These are phyloP conservation scores for Nycteola revayana DNA, from an alignment of 2,888 invertebrate species.

Conservation along the genomic window DNA sequence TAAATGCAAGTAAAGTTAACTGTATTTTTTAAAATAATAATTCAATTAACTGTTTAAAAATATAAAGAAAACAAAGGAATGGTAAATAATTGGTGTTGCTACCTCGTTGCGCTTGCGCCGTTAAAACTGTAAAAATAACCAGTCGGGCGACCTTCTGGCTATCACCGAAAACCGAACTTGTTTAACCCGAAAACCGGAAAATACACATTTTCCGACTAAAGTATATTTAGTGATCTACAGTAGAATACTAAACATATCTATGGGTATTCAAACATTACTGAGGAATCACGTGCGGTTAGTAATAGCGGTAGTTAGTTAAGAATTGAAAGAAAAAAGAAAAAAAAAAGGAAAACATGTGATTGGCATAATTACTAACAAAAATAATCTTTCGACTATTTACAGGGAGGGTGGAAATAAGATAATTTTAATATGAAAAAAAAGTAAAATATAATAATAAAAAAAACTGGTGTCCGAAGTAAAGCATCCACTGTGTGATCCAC, in stretches of 20 bases:
- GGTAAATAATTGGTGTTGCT: conserved; percentile 45
- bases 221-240: no score
- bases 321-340: conserved; percentile 41
- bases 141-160: conserved; percentile 68
- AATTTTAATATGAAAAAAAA: conserved; percentile 24
- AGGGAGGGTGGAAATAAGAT: conserved; percentile 47
- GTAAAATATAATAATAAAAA: conserved; percentile 39
- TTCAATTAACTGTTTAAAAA: conserved; percentile 16
- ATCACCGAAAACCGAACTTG: conserved; percentile 64
- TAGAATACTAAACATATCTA: conserved; percentile 13
- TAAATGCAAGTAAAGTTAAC: no score
- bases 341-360: conserved; percentile 72
- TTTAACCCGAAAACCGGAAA: conserved; percentile 38
- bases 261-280: conserved; percentile 2
- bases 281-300: conserved; percentile 61
- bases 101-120: conserved; percentile 54
- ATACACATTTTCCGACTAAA: conserved; percentile 49
- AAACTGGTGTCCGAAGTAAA: conserved; percentile 58
- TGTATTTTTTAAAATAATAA: no score
- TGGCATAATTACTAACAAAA: conserved; percentile 69
- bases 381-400: conserved; percentile 68
- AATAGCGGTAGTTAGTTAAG: conserved; percentile 43
- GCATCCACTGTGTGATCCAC: conserved; percentile 65
- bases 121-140: conserved; percentile 79
- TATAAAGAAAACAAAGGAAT: conserved; percentile 47